Evolutionary conservation across 2,113 vertebrate genomes (phyloP), one percentile per base, ranked within the genome.

Genomic region (Pachypanchax playfairii): DNA sequence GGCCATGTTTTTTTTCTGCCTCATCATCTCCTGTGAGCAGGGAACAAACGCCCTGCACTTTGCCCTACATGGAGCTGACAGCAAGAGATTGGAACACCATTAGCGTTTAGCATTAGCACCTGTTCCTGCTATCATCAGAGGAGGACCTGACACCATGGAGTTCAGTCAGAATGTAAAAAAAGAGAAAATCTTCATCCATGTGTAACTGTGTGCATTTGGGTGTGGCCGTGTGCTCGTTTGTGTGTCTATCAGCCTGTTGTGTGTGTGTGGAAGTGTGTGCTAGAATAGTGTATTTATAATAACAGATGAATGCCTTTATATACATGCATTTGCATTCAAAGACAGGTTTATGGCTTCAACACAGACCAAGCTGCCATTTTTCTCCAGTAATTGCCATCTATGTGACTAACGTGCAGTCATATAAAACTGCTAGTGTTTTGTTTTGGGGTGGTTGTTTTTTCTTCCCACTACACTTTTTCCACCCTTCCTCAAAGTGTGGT

Each of bases 271-370:
- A 65, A 73, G 67, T 65, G 67, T 49, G 47, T 73, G 69, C 78
- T 73, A 58, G 71, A 85, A 79, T 67, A 38, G 51, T 58, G 58
- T 73, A 35, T 75, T 60, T 70, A 58, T 50, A 51, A 47, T 82
- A 78, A 70, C 80, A 85, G 68, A 85, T 76, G 78, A 70, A 72
- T 61, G 31, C n/a, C n/a, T n/a, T n/a, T n/a, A n/a, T n/a, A n/a
- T n/a, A n/a, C n/a, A n/a, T 61, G 62, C 47, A n/a, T 71, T 31
- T 3, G 31, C 4, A 31, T 59, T 73, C 59, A 82, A 67, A 83
- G 58, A 38, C 47, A 1, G 22, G 17, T 22, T 61, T 38, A 22
- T 46, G n/a, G 59, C 44, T 11, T 21, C 44, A 4, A 44, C 25
- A 14, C 42, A 58, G 20, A 65, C 28, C 15, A 31, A 26, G 66